Conservation (phyloP, 2,888 invertebrate species). For the Caenorhabditis uteleia region DNA sequence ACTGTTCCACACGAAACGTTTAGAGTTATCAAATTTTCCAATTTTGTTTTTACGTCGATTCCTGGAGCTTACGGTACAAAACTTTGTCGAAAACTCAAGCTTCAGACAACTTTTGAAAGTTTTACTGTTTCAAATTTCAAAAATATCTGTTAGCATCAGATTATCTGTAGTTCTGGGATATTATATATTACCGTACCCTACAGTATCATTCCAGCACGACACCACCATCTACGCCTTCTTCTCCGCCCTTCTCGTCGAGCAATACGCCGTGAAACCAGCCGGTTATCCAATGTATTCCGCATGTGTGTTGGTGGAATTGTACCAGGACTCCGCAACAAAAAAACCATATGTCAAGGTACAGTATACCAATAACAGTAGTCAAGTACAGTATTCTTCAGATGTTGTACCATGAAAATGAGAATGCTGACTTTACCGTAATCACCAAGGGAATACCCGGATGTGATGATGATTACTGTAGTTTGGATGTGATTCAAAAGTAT, state of each 20-base stretch:
- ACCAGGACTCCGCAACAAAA: slow-evolving; percentile 21
- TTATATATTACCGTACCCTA: background rate
- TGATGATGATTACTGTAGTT: slow-evolving; percentile 24
- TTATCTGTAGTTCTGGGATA: too few species aligned
- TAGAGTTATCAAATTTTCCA: too few species aligned
- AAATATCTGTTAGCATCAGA: too few species aligned
- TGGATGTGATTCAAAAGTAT: slow-evolving; percentile 19
- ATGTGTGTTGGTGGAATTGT: slow-evolving; percentile 48
- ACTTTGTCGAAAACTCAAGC: too few species aligned
- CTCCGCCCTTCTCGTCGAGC: slow-evolving; percentile 42
- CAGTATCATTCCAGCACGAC: slow-evolving; percentile 46
- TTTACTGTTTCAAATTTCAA: too few species aligned
- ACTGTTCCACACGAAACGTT: too few species aligned
- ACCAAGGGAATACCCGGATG: slow-evolving; percentile 39
- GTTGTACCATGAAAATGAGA: slow-evolving; percentile 40
- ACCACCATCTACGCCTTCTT: slow-evolving; percentile 53
- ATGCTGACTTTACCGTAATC: slow-evolving; percentile 20
- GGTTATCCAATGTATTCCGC: slow-evolving; percentile 54
- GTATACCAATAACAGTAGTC: background rate
- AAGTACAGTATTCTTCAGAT: slow-evolving; percentile 15
- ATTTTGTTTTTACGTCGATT: too few species aligned
- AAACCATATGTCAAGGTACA: slow-evolving; percentile 42
- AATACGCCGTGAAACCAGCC: slow-evolving; percentile 27
- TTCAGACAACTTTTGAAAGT: too few species aligned
- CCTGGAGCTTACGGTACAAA: too few species aligned